Base-by-base conservation (phyloP, 2,797 vertebrate species). In the Loris lydekkerianus region DNA sequence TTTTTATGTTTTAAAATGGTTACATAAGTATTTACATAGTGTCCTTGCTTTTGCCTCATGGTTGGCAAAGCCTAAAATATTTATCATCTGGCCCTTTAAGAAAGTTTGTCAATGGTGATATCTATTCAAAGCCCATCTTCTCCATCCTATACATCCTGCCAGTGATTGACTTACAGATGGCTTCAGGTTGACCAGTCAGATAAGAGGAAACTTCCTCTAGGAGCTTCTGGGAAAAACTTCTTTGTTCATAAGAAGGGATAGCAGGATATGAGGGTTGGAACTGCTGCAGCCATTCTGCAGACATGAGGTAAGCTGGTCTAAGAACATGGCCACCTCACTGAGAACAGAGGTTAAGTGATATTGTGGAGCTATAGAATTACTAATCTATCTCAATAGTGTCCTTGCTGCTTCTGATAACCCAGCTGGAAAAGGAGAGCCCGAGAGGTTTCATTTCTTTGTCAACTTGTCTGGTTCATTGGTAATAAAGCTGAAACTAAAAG, bases 1-100 rank as follows among this genome's bases (percentile, higher is more conserved):
- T 76, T 78, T 93, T 80, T 72, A 76, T 25, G 40, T 61, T 76
- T 95, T 72, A 29, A 89, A 89, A 75, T 85, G 43, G 46, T 72
- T 76, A 65, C 53, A 15, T 81, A 91, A 76, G 61, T 46, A 53
- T 27, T 27, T 46, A 88, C 7, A 43, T 58, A 63, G 43, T 14
- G 46, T 53, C 20, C 46, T 94, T 2, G 1, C 37, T 77, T 93
- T 87, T 21, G n/a, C 18, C 60, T 70, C 31, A 49, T 83, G 69
- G 73, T n/a, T 49, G 40, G 25, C 17, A 88, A 93, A 93, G 29
- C 5, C 60, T 75, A 17, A 72, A 91, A 75, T 72, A 76, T 56
- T 72, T 89, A 40, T 63, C 23, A 49, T 53, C 70, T 89, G 46
- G 14, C 31, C 31, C 8, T 43, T 86, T 67, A 94, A 76, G 40